Base-by-base conservation (phyloP, 1,140 invertebrate species). In the Aleiodes sp. region DNA sequence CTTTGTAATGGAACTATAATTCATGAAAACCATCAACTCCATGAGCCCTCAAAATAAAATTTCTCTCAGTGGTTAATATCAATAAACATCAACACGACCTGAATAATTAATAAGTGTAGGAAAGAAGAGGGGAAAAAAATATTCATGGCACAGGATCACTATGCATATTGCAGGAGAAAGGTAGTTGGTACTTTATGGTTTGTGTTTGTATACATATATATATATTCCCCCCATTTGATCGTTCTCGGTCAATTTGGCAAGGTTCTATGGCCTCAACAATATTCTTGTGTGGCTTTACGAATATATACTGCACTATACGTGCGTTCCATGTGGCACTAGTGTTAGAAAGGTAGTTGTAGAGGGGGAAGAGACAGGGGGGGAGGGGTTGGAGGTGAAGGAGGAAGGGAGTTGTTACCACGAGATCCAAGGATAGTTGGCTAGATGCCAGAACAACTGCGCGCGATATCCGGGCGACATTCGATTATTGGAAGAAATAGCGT, bases 401-500 rank as follows among this genome's bases (percentile, higher is more conserved):
- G n/a, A n/a, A n/a, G 65, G 31, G 10, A 39, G 37, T 37, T 37
- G 33, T 28, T 67, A 59, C n/a, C 28, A 46, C 21, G 29, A 33
- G 19, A 37, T 59, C 26, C 67, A 26, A 52, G 57, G 35, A 70
- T 37, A 41, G 28, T 41, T 66, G 64, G 73, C 65, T 2, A 63
- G 39, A 69, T 71, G 67, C 65, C 66, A 74, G 43, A 70, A 75
- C 61, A 71, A 71, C 71, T 73, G 73, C 39, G 62, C n/a, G 68
- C 72, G 70, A 75, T 76, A 76, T 70, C 52, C 66, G 46, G 65
- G 52, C 59, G 65, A 75, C 72, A 70, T 66, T 73, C 70, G 75
- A 75, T 75, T 77, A 77, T 77, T 74, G 74, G 65, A 65, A 74
- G 70, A 74, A 74, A 75, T 74, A 74, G 70, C 72, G 69, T 73